Evolutionary conservation across 2,113 vertebrate species (phyloP).

Genomic region (Hystrix cristata): DNA sequence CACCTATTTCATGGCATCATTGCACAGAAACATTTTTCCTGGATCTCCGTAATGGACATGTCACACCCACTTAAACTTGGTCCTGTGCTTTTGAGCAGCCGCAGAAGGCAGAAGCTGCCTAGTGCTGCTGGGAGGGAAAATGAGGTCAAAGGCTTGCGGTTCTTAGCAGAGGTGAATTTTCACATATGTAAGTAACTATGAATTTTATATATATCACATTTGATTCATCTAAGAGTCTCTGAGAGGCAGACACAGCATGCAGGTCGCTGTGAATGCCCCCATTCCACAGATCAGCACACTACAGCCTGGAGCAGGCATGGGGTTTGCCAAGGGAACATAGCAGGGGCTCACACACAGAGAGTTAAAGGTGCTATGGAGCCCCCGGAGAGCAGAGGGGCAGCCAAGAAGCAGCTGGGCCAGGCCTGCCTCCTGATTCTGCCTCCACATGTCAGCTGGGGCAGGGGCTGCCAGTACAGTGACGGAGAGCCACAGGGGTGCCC

Average conservation of each 20-base stretch:
- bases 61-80: not conserved
- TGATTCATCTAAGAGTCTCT: not conserved
- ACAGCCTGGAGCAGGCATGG: not conserved
- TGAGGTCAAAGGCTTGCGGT: not conserved
- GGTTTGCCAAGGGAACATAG: not conserved
- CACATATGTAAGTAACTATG: not conserved
- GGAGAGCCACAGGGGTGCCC: not conserved
- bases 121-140: not conserved
- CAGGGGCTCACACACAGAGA: not conserved
- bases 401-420: not conserved
- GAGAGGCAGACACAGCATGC: not conserved
- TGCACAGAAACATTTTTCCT: not conserved
- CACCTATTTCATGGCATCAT: not conserved
- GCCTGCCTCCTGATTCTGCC: not conserved
- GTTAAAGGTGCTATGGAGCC: not conserved
- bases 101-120: not conserved
- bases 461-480: not conserved
- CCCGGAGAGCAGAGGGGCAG: not conserved
- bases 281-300: not conserved
- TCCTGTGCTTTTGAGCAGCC: not conserved
- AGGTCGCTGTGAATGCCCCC: not conserved
- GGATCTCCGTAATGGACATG: too few relatives aligned
- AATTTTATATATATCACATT: not conserved
- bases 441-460: not conserved
- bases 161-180: not conserved